Conservation (phyloP, 2,888 invertebrate species). For the Zygothrica quintamaculata region DNA sequence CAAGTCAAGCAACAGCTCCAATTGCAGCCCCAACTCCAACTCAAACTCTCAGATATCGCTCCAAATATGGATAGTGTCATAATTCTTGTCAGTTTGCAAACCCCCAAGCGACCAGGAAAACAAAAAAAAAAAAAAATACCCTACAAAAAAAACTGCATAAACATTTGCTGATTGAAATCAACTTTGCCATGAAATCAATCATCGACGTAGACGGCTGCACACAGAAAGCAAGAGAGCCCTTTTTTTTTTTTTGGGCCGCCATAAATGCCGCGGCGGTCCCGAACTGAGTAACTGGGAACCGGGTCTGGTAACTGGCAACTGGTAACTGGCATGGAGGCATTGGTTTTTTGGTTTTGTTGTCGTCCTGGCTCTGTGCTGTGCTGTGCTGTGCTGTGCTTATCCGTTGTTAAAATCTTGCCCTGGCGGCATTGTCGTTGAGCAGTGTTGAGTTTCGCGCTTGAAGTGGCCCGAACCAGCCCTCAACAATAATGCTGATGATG, state of each 20-base stretch:
- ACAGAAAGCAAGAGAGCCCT: constrained; percentile 36
- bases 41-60: constrained; percentile 28
- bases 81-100: constrained; percentile 76
- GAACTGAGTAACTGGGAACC: background rate
- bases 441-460: constrained; percentile 72
- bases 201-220: constrained; percentile 64
- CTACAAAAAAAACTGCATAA: constrained; percentile 78
- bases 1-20: constrained; percentile 5
- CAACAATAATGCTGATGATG: background rate
- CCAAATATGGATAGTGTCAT: constrained; percentile 77
- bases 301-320: constrained; percentile 17
- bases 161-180: constrained; percentile 82
- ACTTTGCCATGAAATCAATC: constrained; percentile 83
- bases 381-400: constrained; percentile 26
- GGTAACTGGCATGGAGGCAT: constrained; percentile 18
- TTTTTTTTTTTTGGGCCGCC: constrained; percentile 58
- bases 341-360: constrained; percentile 6
- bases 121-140: constrained; percentile 15
- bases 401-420: constrained; percentile 18
- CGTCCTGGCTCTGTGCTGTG: constrained; percentile 17
- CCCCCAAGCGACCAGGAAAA: constrained; percentile 60
- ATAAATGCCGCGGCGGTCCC: background rate
- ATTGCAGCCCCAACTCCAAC: background rate
- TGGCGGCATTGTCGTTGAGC: constrained; percentile 46
- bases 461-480: constrained; percentile 61